These are phyloP conservation scores for Battus philenor DNA, from an alignment of 1,140 invertebrate genomes.

Conservation along the genomic window DNA sequence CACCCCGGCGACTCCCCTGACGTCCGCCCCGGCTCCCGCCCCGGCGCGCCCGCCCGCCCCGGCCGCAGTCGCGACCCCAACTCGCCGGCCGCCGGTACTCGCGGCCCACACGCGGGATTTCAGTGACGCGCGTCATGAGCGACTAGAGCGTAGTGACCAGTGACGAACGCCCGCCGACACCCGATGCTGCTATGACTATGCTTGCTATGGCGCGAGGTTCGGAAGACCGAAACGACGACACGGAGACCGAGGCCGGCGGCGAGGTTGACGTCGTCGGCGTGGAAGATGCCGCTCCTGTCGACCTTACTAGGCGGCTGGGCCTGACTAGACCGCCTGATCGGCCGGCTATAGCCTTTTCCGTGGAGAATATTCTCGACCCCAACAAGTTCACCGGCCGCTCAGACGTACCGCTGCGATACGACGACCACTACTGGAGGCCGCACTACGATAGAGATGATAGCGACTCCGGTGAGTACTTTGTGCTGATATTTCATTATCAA, in stretches of 20 bases:
- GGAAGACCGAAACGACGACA: slow-evolving; percentile 50
- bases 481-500: too few relatives aligned
- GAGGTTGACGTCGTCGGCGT: slow-evolving; percentile 68
- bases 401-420: slow-evolving; percentile 53
- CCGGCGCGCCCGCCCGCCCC: slow-evolving; percentile 31
- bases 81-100: slow-evolving; percentile 33
- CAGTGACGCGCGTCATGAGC: slow-evolving; percentile 32
- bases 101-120: slow-evolving; percentile 34
- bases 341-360: slow-evolving; percentile 85
- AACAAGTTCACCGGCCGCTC: slow-evolving; percentile 89
- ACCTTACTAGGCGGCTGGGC: slow-evolving; percentile 54
- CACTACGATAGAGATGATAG: slow-evolving; percentile 77
- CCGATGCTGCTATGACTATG: slow-evolving; percentile 69
- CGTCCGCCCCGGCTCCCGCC: slow-evolving; percentile 21
- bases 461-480: slow-evolving; percentile 77
- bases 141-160: too few relatives aligned
- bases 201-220: slow-evolving; percentile 68
- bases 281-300: slow-evolving; percentile 64
- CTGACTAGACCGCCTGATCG: slow-evolving; percentile 59
- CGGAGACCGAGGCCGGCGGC: slow-evolving; percentile 45
- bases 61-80: slow-evolving; percentile 36
- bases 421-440: slow-evolving; percentile 78
- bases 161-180: too few relatives aligned
- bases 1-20: slow-evolving; percentile 29
- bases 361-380: slow-evolving; percentile 94